A percentile compares a stretch with the other conserved stretches of the same genome.
Conservation (phyloP, 2,888 invertebrate species). For the Malthinus seriepunctatus region DNA sequence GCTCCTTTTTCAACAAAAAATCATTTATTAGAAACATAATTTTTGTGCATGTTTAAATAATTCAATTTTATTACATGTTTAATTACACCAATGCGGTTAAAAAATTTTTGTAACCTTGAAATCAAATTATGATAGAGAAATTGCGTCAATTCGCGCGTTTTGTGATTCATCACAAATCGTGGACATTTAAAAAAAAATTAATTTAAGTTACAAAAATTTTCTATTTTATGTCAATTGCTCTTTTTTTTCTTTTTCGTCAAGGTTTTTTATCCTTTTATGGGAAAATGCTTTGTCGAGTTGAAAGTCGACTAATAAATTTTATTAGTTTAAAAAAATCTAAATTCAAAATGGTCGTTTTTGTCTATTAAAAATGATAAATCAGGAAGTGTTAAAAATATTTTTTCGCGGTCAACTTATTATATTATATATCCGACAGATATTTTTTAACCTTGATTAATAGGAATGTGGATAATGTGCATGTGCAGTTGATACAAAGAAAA, state of each 20-base stretch:
- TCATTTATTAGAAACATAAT: too few relatives aligned
- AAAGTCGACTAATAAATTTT: constrained; percentile 1
- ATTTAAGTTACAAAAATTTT: constrained; percentile 26
- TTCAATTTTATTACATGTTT: too few relatives aligned
- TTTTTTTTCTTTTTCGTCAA: constrained; percentile 17
- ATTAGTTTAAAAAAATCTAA: not conserved
- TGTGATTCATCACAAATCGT: constrained; percentile 30
- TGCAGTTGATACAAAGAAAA: constrained; percentile 34
- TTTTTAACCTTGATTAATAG: constrained; percentile 32
- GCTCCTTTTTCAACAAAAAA: too few relatives aligned
- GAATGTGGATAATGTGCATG: constrained; percentile 34
- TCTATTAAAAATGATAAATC: constrained; percentile 8
- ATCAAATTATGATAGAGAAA: constrained; percentile 23
- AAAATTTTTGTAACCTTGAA: constrained; percentile 26
- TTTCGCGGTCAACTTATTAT: not conserved
- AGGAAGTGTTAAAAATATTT: constrained; percentile 27
- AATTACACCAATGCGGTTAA: not conserved
- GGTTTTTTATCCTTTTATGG: constrained; percentile 29
- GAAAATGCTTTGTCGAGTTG: constrained; percentile 6
- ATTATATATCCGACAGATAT: constrained; percentile 19
- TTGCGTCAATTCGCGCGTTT: constrained; percentile 31
- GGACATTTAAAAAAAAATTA: constrained; percentile 28
- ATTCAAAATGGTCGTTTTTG: not conserved
- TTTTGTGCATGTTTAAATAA: too few relatives aligned
- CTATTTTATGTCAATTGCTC: not conserved